Base-by-base conservation (phyloP, 1,140 invertebrate genomes). In the Cecropterus lyciades region DNA sequence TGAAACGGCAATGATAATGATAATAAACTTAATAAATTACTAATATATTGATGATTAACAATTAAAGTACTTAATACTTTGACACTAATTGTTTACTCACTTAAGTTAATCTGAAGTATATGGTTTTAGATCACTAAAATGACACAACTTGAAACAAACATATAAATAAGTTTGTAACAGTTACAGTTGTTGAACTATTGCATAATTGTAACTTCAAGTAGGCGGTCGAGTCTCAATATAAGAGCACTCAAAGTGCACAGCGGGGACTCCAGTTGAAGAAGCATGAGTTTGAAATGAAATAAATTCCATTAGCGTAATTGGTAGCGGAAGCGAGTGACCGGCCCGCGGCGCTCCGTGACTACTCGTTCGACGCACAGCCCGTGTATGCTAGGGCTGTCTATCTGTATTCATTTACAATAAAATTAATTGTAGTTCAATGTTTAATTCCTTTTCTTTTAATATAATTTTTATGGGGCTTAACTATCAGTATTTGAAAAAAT, bases 251-350 rank as follows among this genome's bases (percentile, higher is more conserved):
- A 70, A 79, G 65, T 65, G 70, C 70, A 69, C 42, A 67, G 53
- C 51, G 65, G 52, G 59, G 51, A 75, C 67, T 82, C 46, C 56
- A 75, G 69, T 65, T 68, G 69, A 75, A 71, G 64, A 70, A 75
- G 70, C 76, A 72, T 77, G 73, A 76, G 77, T 82, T 87, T 72
- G 68, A 78, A 87, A 82, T 84, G 76, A 86, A 86, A 88, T 85
- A 88, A 85, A 86, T 84, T 90, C 84, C 87, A 90, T 88, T 88
- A 88, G 73, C 73, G 85, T 82, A 88, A 90, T 90, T 86, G 84
- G 75, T 81, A 84, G 72, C 69, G 65, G 75, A 75, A 70, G 66
- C 66, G 72, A 80, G 78, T 82, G 78, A 75, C 70, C 75, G 77
- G 73, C 72, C 70, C 51, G 42, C 63, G 51, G 33, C 67, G 45